Evolutionary conservation across 2,113 vertebrate genomes (phyloP).

Genomic region (Leptocoma aspasia): DNA sequence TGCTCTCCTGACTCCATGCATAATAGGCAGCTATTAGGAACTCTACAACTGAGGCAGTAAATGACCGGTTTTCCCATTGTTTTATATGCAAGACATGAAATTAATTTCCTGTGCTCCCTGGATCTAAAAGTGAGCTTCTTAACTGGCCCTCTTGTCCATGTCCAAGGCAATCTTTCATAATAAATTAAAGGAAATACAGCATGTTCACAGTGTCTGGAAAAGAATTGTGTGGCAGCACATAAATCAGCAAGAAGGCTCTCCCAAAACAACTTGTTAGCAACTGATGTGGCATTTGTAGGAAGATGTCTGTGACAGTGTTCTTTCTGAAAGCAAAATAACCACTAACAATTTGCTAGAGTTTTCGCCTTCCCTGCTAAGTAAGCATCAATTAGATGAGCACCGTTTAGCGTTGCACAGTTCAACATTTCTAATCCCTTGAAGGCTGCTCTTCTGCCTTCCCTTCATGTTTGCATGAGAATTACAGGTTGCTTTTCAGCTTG

Average conservation of each 20-base stretch:
- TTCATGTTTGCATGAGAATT: not conserved
- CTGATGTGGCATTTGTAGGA: not conserved
- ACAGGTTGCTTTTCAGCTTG: not conserved
- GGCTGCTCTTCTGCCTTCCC: not conserved
- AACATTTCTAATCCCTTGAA: not conserved
- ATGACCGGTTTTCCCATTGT: not conserved
- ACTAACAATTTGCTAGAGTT: not conserved
- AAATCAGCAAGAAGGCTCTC: slow-evolving; percentile 3
- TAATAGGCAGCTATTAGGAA: not conserved
- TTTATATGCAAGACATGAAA: not conserved
- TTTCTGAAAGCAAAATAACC: slow-evolving; percentile 9
- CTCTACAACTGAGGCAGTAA: not conserved
- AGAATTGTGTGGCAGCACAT: not conserved
- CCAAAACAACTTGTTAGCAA: slow-evolving; percentile 45
- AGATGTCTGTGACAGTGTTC: not conserved
- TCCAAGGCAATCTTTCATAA: not conserved
- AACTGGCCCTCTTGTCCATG: not conserved
- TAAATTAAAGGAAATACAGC: not conserved
- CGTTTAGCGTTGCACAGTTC: not conserved
- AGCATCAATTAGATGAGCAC: slow-evolving; percentile 23
- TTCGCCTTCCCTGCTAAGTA: not conserved
- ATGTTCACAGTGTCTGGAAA: not conserved
- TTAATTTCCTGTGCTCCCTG: not conserved
- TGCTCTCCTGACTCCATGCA: not conserved
- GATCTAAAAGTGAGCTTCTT: not conserved